A percentile compares a stretch with the other conserved stretches of the same genome.
Evolutionary conservation across 2,797 vertebrate genomes (phyloP).

Genomic region (Tauraco hartlaubi): DNA sequence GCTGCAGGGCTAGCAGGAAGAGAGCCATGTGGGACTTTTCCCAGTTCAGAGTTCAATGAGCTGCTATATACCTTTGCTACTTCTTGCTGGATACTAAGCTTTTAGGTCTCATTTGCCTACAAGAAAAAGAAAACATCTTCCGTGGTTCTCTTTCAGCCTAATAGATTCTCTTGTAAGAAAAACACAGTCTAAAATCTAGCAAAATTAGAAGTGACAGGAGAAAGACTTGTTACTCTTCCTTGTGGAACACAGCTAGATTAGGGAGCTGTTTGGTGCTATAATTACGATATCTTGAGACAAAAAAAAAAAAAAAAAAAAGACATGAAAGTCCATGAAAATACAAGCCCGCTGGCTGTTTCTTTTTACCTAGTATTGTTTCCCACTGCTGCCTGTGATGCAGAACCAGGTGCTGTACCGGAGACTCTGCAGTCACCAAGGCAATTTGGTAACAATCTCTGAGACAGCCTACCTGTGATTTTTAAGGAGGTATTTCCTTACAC

Average conservation of each 20-base stretch:
- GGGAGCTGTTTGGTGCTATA: not conserved
- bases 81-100: not conserved
- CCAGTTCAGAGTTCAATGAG: not conserved
- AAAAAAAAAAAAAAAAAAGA: not conserved
- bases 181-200: not conserved
- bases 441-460: not conserved
- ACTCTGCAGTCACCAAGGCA: not conserved
- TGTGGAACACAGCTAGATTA: not conserved
- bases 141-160: not conserved
- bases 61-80: not conserved
- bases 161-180: not conserved
- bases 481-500: not conserved
- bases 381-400: not conserved
- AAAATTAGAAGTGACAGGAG: not conserved
- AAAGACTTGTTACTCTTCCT: not conserved
- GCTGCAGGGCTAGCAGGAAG: not conserved
- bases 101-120: not conserved
- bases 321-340: not conserved
- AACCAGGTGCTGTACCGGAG: not conserved
- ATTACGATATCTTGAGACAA: not conserved
- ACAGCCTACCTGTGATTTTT: not conserved
- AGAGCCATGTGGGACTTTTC: not conserved
- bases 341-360: not conserved
- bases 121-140: not conserved
- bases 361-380: not conserved